These are phyloP conservation scores for Chrysotoxum bicinctum DNA, from an alignment of 2,888 invertebrate genomes.

Conservation along the genomic window DNA sequence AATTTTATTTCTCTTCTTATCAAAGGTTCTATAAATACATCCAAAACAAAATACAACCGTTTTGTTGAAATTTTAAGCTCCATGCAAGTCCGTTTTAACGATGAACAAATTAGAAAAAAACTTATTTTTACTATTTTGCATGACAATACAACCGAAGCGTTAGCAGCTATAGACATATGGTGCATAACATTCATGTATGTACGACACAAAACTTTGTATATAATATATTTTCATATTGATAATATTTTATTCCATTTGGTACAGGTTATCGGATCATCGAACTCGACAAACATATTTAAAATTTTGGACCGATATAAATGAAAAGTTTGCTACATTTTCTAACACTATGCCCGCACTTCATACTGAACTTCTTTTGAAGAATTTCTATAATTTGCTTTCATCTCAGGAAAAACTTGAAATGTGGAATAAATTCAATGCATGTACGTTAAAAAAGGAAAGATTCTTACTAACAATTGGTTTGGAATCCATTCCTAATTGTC, in stretches of 20 bases:
- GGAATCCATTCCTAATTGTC: conserved; percentile 7
- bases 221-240: background rate
- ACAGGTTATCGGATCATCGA: background rate
- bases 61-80: background rate
- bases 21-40: background rate
- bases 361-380: conserved; percentile 46
- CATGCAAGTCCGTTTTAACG: background rate
- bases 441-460: background rate
- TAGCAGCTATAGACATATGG: conserved; percentile 43
- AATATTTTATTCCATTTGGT: background rate
- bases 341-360: conserved; percentile 12
- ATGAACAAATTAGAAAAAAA: background rate
- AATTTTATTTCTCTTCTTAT: background rate
- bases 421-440: conserved; percentile 21
- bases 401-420: conserved; percentile 29
- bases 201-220: background rate
- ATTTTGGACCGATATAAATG: conserved; percentile 53
- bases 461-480: conserved; percentile 42
- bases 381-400: conserved; percentile 15
- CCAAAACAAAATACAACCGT: background rate
- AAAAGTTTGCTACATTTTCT: conserved; percentile 36
- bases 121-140: background rate
- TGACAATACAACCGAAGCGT: background rate
- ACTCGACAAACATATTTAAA: conserved; percentile 7
- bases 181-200: conserved; percentile 42